Evolutionary conservation across 2,888 invertebrate genomes (phyloP), one percentile per base, ranked within the genome.

Genomic region (Cryptus viduatorius): DNA sequence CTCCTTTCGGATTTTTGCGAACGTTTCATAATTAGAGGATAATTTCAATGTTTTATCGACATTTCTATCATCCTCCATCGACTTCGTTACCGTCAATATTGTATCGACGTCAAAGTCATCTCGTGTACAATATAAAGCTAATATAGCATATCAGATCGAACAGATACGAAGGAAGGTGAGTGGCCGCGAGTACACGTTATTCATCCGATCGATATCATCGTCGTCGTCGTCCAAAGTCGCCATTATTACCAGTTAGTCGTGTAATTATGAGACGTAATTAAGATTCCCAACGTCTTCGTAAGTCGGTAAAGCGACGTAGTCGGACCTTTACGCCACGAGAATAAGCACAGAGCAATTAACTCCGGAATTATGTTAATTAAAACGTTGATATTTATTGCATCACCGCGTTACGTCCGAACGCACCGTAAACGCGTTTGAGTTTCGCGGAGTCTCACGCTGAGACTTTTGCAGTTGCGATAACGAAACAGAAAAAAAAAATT

Each of bases 311-410:
- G 50, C 29, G 68, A 64, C 24, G 48, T 16, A 42, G 16, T n/a
- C 42, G 68, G 24, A 50, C 7, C 53, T 50, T 69, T 78, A 68
- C 73, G 79, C 61, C 72, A 68, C 64, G 64, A 64, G 84, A 88
- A 90, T 90, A 89, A 90, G 89, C 86, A 86, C 83, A 37, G 83
- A 73, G 88, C 88, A 88, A 88, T 90, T 90, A 88, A 89, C 85
- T 85, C 85, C 82, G 69, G 86, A 86, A 90, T 89, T 88, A 90
- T 90, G 89, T 89, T 90, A 90, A 90, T 90, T 90, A 89, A 90
- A 90, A 88, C 88, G 87, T 87, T 89, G 86, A 89, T 88, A 88
- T 90, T 90, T 90, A 90, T 90, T 86, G 53, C 76, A 24, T 29
- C 48, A 56, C 56, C 78, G 19, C 5, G 24, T 12, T 24, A 68